These are phyloP conservation scores for Oreamnos americanus DNA, from an alignment of 2,113 vertebrate genomes.

Conservation along the genomic window DNA sequence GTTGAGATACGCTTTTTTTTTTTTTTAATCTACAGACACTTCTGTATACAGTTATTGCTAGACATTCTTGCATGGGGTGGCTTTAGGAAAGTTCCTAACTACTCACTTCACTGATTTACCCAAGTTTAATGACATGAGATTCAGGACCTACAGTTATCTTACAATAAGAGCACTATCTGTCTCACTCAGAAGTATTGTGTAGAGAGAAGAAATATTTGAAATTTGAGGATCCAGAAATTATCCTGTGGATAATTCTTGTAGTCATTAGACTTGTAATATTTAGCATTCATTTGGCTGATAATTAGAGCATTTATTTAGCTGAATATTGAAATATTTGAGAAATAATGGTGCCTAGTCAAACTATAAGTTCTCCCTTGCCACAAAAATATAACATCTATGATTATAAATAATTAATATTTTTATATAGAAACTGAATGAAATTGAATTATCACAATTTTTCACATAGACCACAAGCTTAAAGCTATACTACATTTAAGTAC, in stretches of 20 bases:
- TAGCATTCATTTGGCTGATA: background rate
- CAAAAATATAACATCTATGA: background rate
- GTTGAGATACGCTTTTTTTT: background rate
- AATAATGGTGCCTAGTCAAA: background rate
- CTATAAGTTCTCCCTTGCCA: background rate
- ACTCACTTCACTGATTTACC: background rate
- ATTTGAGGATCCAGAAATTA: background rate
- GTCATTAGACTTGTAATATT: background rate
- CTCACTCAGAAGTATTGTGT: background rate
- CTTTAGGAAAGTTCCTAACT: no score
- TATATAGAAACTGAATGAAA: background rate
- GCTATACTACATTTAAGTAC: background rate
- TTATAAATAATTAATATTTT: background rate
- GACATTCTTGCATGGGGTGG: background rate
- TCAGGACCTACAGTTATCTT: background rate
- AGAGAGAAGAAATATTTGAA: constrained; percentile 1
- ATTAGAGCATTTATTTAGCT: background rate
- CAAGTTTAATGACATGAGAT: background rate
- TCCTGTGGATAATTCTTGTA: background rate
- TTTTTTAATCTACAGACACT: background rate
- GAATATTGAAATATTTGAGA: background rate
- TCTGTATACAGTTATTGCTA: background rate
- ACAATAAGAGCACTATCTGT: background rate
- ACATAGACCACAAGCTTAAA: background rate
- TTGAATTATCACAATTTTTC: background rate